A percentile compares a stretch with the other conserved stretches of the same genome.
Evolutionary conservation across 2,797 vertebrate species (phyloP).

Genomic region (Etheostoma perlongum): DNA sequence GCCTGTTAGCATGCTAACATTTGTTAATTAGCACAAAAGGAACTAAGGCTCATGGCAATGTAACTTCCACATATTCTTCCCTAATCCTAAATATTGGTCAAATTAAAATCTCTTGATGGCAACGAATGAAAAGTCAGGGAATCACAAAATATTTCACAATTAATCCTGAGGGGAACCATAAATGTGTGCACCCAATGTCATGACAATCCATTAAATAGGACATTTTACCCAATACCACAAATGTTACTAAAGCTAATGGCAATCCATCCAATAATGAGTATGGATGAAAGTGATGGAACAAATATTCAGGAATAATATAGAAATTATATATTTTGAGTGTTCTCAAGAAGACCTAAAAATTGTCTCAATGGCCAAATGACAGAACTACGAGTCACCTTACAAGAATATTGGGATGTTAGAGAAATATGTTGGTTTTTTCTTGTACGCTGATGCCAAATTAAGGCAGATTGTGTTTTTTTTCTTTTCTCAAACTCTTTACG

Average conservation of each 20-base stretch:
- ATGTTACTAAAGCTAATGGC: neutral
- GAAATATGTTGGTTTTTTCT: constrained; percentile 11
- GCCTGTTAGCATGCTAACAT: neutral
- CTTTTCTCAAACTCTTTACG: constrained; percentile 55
- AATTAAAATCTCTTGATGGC: too few relatives aligned
- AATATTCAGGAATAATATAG: neutral
- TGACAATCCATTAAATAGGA: neutral
- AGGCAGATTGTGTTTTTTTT: constrained; percentile 34
- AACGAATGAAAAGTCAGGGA: too few relatives aligned
- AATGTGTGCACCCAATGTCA: neutral
- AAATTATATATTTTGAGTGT: neutral
- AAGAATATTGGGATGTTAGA: neutral
- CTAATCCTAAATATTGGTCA: too few relatives aligned
- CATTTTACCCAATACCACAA: too few relatives aligned
- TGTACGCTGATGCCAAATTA: constrained; percentile 32
- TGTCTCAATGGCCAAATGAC: too few relatives aligned
- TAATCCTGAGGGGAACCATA: neutral
- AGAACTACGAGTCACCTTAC: neutral
- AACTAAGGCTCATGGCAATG: too few relatives aligned
- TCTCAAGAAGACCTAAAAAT: neutral
- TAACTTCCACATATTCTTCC: too few relatives aligned
- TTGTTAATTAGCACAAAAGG: neutral
- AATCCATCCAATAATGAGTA: neutral
- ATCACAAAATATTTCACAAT: neutral
- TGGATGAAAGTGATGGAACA: too few relatives aligned